These are phyloP conservation scores for Zoanthus gigantus DNA, from an alignment of 92 coral and sea anemone species.

Conservation along the genomic window DNA sequence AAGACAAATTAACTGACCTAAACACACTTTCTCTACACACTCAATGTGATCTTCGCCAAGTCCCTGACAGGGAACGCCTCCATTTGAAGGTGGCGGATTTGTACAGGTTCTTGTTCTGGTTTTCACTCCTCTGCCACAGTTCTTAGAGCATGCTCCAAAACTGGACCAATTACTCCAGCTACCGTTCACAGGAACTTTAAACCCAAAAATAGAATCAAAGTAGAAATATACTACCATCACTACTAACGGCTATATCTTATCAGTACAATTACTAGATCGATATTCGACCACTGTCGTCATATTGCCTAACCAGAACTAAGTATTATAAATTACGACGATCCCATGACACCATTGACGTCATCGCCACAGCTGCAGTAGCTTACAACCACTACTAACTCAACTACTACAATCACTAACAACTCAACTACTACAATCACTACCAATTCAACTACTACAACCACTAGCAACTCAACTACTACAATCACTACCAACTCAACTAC, in stretches of 20 bases:
- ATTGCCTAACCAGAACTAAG: no score
- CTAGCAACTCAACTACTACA: no score
- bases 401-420: background rate
- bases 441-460: no score
- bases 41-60: background rate
- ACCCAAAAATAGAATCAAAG: background rate
- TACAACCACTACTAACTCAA: background rate
- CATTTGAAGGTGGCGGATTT: background rate
- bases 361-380: no score
- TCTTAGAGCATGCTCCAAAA: constrained; percentile 7
- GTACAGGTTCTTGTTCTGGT: constrained; percentile 8
- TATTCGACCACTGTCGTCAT: no score
- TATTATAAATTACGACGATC: no score
- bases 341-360: no score
- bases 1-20: background rate
- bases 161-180: background rate
- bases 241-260: background rate
- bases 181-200: background rate
- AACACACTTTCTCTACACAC: background rate
- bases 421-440: no score
- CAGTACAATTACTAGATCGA: no score
- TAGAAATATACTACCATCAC: background rate
- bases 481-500: no score
- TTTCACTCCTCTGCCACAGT: background rate
- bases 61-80: constrained; percentile 9